Evolutionary conservation across 2,888 invertebrate species (phyloP), one percentile per base, ranked within the genome.

Genomic region (Lutraria lutraria): DNA sequence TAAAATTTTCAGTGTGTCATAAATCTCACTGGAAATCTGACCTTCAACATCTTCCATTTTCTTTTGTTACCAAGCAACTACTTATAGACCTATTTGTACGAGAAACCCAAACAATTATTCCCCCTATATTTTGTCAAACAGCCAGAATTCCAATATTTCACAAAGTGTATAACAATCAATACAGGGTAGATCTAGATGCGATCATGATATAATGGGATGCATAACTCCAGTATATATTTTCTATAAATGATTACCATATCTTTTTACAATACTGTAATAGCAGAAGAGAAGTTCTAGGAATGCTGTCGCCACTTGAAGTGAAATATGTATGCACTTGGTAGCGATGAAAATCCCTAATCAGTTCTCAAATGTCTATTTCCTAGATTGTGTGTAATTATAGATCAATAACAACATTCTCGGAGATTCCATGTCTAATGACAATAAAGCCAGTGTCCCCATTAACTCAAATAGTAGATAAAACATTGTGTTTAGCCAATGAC

Each of bases 361-460:
- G 29, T 76, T 76, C 76, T 76, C 76, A 34, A 76, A 76, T 76
- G 34, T 76, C 76, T 76, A 19, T 31, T 34, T 76, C 76, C 19
- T 15, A 34, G 76, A 34, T 31, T 34, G 63, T 1, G 31, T 31
- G 31, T 34, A 10, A 34, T 34, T 34, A 31, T 12, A 76, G 76
- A 76, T 76, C 76, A 76, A 76, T 76, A 76, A 15, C 2, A 31
- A 1, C 76, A 76, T 76, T 76, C 76, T 76, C 76, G 15, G 76
- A 76, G 25, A 19, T 76, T 76, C 76, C 76, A 76, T 76, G 76
- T 31, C 34, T 76, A 76, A 76, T 76, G 76, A 76, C 76, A 76
- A 76, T 76, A 76, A 76, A 76, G 76, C 76, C 34, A 19, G 34
- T 76, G 76, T 76, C 76, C 76, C 76, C 76, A 76, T 76, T 76